Conservation (phyloP, 2,888 invertebrate genomes). For the Dioctria linearis region DNA sequence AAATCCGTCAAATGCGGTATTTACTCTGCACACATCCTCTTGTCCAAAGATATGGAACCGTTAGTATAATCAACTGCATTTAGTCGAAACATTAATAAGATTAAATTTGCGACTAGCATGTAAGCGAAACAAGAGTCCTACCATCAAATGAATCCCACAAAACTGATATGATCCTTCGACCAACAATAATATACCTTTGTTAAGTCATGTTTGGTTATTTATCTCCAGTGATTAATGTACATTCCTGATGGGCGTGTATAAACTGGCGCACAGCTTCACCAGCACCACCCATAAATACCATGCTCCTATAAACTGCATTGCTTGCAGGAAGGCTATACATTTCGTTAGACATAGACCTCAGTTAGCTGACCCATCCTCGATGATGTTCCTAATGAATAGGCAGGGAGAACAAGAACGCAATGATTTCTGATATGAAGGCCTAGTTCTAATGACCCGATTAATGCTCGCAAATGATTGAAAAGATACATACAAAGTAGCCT, state of each 20-base stretch:
- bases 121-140: not conserved
- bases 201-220: conserved; percentile 37
- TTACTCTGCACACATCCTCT: too few species aligned
- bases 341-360: not conserved
- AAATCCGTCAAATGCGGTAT: too few species aligned
- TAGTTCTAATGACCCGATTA: conserved; percentile 17
- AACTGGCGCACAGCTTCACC: too few species aligned
- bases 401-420: not conserved
- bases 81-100: conserved; percentile 34
- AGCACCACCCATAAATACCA: not conserved
- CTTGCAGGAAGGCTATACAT: too few species aligned
- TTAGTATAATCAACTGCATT: conserved; percentile 14
- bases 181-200: conserved; percentile 25
- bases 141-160: not conserved
- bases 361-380: not conserved
- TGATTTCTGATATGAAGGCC: conserved; percentile 23
- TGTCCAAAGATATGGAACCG: not conserved
- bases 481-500: conserved; percentile 1
- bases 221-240: conserved; percentile 34
- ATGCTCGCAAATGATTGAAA: conserved; percentile 18
- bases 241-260: not conserved
- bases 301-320: too few species aligned
- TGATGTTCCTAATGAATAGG: conserved; percentile 17
- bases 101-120: conserved; percentile 13
- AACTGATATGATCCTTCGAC: conserved; percentile 22